Percentiles rank a stretch among this genome's conserved stretches.
These are phyloP conservation scores for Thamnophis elegans DNA, from an alignment of 2,797 vertebrate genomes.

Conservation along the genomic window DNA sequence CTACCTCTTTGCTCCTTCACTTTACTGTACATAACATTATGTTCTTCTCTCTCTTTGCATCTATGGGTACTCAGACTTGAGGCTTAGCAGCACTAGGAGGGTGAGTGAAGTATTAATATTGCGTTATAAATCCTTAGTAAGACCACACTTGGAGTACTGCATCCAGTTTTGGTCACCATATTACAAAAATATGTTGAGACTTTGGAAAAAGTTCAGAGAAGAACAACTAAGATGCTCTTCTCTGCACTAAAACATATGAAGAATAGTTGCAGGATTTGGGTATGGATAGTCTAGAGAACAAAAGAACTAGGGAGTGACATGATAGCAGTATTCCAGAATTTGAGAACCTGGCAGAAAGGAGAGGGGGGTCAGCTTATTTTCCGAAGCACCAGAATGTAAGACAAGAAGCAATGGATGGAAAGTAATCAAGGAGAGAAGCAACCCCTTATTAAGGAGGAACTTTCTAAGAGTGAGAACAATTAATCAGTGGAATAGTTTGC, in stretches of 20 bases:
- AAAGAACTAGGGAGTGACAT: neutral
- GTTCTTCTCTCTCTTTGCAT: neutral
- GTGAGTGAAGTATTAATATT: neutral
- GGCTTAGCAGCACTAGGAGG: neutral
- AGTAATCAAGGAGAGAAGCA: neutral
- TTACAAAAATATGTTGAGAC: neutral
- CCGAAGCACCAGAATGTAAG: neutral
- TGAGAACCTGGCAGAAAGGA: neutral
- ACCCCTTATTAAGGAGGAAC: neutral
- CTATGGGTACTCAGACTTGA: neutral
- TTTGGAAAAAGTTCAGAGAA: no score
- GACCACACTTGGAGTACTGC: neutral
- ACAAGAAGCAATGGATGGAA: neutral
- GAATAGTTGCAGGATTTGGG: neutral
- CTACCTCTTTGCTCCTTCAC: neutral
- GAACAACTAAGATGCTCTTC: neutral
- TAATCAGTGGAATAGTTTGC: neutral
- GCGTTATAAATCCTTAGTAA: neutral
- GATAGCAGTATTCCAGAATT: neutral
- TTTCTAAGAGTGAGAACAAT: neutral
- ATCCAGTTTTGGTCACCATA: neutral
- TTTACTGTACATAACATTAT: neutral
- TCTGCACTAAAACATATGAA: neutral
- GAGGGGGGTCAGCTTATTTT: neutral
- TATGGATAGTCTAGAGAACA: neutral